Conservation (phyloP, 2,888 invertebrate genomes). For the Spisula solida region DNA sequence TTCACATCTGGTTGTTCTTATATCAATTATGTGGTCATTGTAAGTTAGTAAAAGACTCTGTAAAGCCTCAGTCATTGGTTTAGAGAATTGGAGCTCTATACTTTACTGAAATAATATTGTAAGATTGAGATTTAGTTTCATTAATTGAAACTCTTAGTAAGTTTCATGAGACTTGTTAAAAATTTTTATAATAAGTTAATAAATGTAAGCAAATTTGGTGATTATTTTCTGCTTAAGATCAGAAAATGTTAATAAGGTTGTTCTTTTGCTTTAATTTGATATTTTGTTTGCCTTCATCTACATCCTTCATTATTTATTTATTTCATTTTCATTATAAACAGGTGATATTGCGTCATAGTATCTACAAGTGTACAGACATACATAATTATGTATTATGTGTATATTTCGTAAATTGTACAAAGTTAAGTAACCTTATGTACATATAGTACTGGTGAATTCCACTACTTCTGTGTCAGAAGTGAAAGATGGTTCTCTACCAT, state of each 20-base stretch:
- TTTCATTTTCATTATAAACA: conserved; percentile 5
- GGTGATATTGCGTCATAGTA: neutral
- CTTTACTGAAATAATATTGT: no score
- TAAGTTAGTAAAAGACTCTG: no score
- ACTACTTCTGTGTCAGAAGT: conserved; percentile 7
- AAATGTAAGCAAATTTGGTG: no score
- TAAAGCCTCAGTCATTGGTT: no score
- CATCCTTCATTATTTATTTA: neutral
- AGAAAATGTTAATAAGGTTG: neutral
- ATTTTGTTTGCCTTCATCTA: neutral
- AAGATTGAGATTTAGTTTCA: no score
- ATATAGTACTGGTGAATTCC: conserved; percentile 7
- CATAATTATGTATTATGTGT: neutral
- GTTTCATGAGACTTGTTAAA: no score
- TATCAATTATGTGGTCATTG: no score
- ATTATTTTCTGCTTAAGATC: no score
- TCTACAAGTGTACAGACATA: neutral
- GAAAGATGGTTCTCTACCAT: neutral
- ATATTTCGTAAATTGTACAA: conserved; percentile 21
- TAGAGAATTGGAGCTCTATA: no score
- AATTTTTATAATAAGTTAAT: no score
- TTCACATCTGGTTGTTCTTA: no score
- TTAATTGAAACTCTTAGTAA: no score
- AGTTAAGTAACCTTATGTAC: neutral
- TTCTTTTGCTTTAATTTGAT: neutral